These are phyloP conservation scores for Polypedilum vanderplanki DNA, from an alignment of 1,140 invertebrate species.

Conservation along the genomic window DNA sequence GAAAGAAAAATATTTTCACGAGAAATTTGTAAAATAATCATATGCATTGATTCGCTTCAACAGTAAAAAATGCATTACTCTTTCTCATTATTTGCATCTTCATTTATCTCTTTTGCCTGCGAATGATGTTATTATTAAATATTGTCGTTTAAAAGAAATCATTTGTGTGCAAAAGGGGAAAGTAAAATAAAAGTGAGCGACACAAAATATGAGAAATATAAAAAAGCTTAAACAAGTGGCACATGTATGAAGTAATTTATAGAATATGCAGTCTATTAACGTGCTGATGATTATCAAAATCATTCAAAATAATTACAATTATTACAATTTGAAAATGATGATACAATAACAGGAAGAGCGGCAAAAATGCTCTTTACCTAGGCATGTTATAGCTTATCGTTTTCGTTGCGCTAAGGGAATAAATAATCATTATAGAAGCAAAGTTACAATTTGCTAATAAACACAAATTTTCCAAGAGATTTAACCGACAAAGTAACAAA, in stretches of 20 bases:
- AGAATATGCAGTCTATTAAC: too few relatives aligned
- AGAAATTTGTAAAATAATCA: constrained; percentile 7
- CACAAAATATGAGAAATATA: too few relatives aligned
- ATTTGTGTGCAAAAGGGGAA: too few relatives aligned
- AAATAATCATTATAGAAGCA: neutral
- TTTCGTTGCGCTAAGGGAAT: too few relatives aligned
- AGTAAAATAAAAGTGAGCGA: too few relatives aligned
- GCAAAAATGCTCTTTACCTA: neutral
- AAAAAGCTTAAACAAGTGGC: too few relatives aligned
- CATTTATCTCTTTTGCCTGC: neutral
- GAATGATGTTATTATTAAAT: constrained; percentile 2
- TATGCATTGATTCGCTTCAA: constrained; percentile 18
- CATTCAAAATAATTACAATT: too few relatives aligned
- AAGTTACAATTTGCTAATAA: constrained; percentile 3
- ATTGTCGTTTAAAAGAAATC: neutral
- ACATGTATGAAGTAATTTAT: too few relatives aligned
- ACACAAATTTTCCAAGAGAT: constrained; percentile 5
- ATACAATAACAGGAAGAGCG: neutral
- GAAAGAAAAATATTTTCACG: neutral
- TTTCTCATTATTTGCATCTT: neutral
- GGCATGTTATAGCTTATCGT: too few relatives aligned
- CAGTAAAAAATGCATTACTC: neutral
- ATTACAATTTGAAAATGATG: too few relatives aligned
- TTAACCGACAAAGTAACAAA: neutral
- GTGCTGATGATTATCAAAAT: too few relatives aligned